Percentiles rank a stretch among this genome's conserved stretches.
Conservation (phyloP, 23 tunicate genomes). For the Oikopleura vanhoeffeni region DNA sequence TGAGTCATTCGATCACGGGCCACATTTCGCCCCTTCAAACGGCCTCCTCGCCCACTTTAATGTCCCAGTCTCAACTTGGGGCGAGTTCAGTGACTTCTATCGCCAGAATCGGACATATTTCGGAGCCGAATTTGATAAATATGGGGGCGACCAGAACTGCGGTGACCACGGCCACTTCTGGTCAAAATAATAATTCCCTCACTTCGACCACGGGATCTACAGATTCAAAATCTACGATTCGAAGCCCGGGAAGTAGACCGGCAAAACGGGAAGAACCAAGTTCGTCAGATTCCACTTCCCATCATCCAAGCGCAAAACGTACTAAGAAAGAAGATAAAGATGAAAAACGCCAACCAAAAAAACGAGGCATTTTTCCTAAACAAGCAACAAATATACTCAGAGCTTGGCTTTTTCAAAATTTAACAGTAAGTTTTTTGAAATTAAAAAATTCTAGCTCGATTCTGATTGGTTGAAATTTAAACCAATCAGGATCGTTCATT, state of each 20-base stretch:
- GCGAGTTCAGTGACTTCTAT: neutral
- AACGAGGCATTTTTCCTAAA: slow-evolving; percentile 95
- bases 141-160: neutral
- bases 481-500: too few species aligned
- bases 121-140: neutral
- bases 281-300: neutral
- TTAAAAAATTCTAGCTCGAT: too few species aligned
- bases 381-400: slow-evolving; percentile 97
- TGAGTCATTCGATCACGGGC: neutral
- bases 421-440: slow-evolving; percentile 72
- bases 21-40: neutral
- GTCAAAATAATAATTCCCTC: neutral
- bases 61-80: neutral
- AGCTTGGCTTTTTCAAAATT: slow-evolving; percentile 91
- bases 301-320: neutral
- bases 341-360: slow-evolving; percentile 83
- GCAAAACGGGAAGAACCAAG: neutral
- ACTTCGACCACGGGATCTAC: neutral
- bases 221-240: neutral
- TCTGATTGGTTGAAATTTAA: too few species aligned
- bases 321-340: slow-evolving; percentile 6
- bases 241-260: neutral
- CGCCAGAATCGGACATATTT: neutral
- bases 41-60: neutral
- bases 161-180: neutral